phyloP scores from a whole-genome alignment of 2,888 invertebrate species.

The Tenthredo scrophulariae region DNA sequence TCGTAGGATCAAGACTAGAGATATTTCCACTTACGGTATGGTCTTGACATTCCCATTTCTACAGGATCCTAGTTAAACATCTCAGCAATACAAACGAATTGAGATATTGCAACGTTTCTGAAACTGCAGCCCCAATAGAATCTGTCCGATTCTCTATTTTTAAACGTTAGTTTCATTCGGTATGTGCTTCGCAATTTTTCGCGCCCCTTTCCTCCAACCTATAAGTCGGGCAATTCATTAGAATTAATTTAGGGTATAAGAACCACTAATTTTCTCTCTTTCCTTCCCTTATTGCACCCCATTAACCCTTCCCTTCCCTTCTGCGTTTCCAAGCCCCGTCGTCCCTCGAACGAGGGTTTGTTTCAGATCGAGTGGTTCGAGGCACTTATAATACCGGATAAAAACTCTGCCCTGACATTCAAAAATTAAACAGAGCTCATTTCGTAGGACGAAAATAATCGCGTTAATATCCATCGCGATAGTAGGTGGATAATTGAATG shows the following conservation, averaged over 20 bases:
- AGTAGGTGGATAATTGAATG: background rate
- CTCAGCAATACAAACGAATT: background rate
- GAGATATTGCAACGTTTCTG: background rate
- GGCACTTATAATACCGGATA: background rate
- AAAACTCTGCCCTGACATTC: constrained; percentile 19
- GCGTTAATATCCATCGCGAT: background rate
- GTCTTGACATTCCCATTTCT: background rate
- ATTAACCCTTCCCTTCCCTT: constrained; percentile 28
- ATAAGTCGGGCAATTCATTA: constrained; percentile 44
- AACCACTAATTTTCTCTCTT: constrained; percentile 25
- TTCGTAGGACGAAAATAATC: background rate
- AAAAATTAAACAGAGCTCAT: constrained; percentile 19
- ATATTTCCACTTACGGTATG: background rate
- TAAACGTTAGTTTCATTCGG: background rate
- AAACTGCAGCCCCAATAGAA: background rate
- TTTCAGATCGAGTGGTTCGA: constrained; percentile 36
- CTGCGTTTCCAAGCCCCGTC: constrained; percentile 1
- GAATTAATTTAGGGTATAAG: constrained; percentile 38
- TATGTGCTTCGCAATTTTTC: background rate
- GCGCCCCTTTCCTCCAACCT: background rate
- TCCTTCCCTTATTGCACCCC: constrained; percentile 44
- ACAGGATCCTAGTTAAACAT: background rate
- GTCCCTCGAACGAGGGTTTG: constrained; percentile 8
- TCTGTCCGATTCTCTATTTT: background rate
- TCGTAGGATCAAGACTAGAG: background rate